Evolutionary conservation across 2,888 invertebrate genomes (phyloP).

Genomic region (Dermolepida albohirtum): DNA sequence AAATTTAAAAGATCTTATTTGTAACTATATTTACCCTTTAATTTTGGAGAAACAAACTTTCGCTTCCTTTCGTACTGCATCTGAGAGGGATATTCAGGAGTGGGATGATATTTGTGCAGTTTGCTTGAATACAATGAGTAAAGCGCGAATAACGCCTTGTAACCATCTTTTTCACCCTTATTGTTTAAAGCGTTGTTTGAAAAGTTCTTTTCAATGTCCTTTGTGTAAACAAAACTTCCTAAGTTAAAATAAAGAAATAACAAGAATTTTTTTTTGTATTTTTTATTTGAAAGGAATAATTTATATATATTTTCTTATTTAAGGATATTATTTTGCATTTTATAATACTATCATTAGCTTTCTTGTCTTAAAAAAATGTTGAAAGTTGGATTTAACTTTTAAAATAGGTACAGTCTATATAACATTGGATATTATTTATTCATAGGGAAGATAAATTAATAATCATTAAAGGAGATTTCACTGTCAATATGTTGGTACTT

Average conservation of each 20-base stretch:
- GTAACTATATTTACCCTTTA: slow-evolving; percentile 58
- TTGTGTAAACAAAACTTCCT: slow-evolving; percentile 73
- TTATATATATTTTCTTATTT: too few species aligned
- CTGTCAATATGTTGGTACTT: too few species aligned
- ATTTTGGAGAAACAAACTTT: slow-evolving; percentile 57
- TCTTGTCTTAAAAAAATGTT: too few species aligned
- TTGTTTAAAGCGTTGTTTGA: slow-evolving; percentile 78
- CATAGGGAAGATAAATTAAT: too few species aligned
- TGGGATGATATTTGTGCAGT: slow-evolving; percentile 84
- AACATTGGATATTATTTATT: too few species aligned
- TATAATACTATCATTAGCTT: too few species aligned
- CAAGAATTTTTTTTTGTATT: too few species aligned
- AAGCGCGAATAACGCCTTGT: slow-evolving; percentile 81
- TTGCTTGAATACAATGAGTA: slow-evolving; percentile 77
- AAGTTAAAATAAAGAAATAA: slow-evolving; percentile 6
- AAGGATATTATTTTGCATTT: too few species aligned
- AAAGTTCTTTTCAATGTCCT: slow-evolving; percentile 77
- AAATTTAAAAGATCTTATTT: slow-evolving; percentile 58
- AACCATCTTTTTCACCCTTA: slow-evolving; percentile 84
- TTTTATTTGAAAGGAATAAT: too few species aligned
- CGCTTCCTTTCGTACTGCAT: slow-evolving; percentile 68
- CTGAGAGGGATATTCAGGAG: slow-evolving; percentile 72
- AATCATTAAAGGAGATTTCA: too few species aligned
- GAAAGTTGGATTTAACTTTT: too few species aligned
- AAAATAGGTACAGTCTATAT: too few species aligned